Base-by-base conservation (phyloP, 1,140 invertebrate genomes). In the Galleria mellonella region DNA sequence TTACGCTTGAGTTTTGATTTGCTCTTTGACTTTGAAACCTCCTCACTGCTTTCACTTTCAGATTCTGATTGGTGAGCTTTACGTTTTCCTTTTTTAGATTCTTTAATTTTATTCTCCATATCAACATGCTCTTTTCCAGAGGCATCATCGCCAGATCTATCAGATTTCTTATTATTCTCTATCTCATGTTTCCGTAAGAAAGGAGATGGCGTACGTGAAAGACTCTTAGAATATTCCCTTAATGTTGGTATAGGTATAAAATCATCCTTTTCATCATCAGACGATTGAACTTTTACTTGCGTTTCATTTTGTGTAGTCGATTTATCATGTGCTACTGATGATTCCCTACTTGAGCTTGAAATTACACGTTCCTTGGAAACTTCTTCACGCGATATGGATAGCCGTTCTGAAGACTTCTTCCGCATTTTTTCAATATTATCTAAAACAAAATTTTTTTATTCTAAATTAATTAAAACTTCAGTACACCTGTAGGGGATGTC, bases 141-240 rank as follows among this genome's bases (percentile, higher is more conserved):
- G 8, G 41, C 72, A 29, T 78, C 82, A 57, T 86, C 79, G 6
- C 65, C 74, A 10, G 75, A 78, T 47, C 70, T 72, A 11, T 87
- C 85, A 1, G 74, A 72, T 45, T 87, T 86, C 43, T 86, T 86
- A 17, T 69, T 69, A 28, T 79, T 84, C 47, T 89, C 86, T n/a
- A 91, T 89, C 70, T 94, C 92, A 56, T 93, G 90, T 37, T 91
- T 91, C 77, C 93, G 92, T 45, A 94, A 89, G 76, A 94, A 94
- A 35, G 93, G 93, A 12, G 93, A 94, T 12, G 93, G 93, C 0
- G 93, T 94, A 48, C 93, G 89, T 6, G 93, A 94, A 11, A 94
- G 83, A 62, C 93, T 94, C 75, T 88, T 89, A 12, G 90, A 91
- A 66, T 90, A 92, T 42, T 88, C 72, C 30, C 79, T 64, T 23